Evolutionary conservation across 2,888 invertebrate genomes (phyloP).

Genomic region (Heteromurus nitidus): DNA sequence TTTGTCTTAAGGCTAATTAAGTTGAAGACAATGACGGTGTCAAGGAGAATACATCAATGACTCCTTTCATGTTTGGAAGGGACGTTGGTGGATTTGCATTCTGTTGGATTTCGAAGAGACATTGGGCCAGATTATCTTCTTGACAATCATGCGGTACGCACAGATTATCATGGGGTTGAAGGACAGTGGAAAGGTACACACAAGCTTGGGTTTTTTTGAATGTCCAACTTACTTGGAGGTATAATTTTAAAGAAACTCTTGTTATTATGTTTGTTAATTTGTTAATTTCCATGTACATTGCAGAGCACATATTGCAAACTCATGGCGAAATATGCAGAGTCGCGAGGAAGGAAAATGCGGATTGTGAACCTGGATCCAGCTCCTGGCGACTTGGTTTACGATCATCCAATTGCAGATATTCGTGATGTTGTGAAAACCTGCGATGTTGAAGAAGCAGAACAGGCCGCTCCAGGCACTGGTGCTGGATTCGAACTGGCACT

Average conservation of each 20-base stretch:
- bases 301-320: conserved; percentile 96
- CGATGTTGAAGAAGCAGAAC: conserved; percentile 77
- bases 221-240: not conserved
- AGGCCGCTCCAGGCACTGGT: conserved; percentile 36
- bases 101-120: too few relatives aligned
- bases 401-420: conserved; percentile 86
- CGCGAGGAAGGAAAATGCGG: conserved; percentile 84
- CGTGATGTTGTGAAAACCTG: conserved; percentile 93
- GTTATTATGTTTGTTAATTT: conserved; percentile 14
- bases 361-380: conserved; percentile 98
- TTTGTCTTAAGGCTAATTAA: too few relatives aligned
- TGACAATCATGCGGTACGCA: conserved; percentile 87
- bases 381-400: conserved; percentile 95
- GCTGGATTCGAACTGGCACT: conserved; percentile 69
- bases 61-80: too few relatives aligned
- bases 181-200: conserved; percentile 93
- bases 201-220: not conserved
- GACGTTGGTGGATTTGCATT: too few relatives aligned
- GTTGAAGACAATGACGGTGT: too few relatives aligned
- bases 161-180: conserved; percentile 98
- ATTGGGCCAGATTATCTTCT: conserved; percentile 15
- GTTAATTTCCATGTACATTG: not conserved
- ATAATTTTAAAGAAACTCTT: not conserved
- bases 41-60: too few relatives aligned
- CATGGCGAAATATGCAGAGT: conserved; percentile 89